Base-by-base conservation (phyloP, 2,888 invertebrate genomes). In the Zhengitettix transpicula region DNA sequence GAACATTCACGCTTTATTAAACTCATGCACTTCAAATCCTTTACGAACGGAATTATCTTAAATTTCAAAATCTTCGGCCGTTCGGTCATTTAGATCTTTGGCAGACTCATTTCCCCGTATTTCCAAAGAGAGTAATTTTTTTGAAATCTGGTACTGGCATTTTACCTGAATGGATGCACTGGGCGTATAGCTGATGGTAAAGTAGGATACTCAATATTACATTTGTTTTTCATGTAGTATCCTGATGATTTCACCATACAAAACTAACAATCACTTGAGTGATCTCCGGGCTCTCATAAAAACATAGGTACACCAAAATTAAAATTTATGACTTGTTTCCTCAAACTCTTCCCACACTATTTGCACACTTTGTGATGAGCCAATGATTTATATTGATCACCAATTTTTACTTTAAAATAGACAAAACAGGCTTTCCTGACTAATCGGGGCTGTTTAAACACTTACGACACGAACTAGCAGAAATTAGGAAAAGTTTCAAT, bases 221-320 rank as follows among this genome's bases (percentile, higher is more conserved):
- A 47, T 47, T 47, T n/a, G 2, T 47, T 1, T 47, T 47, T 47
- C 47, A 5, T 47, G 3, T 47, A 5, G 15, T 47, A 47, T 47
- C 47, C 47, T 47, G 47, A n/a, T n/a, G n/a, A 5, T 15, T 12
- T 15, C 8, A n/a, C 8, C 2, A 47, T 28, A 7, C 2, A 5
- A 28, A 28, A 47, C 3, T 47, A 5, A 47, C 47, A 47, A 57
- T 65, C 64, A 61, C 58, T 58, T 17, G 40, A 42, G 57, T 67
- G 64, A 61, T 66, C 61, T 64, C 61, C 64, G 12, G 58, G 61
- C 60, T 69, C 65, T 61, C 64, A 41, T 57, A 60, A 65, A 51
- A 64, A 55, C 65, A 65, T 65, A 15, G 65, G 65, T 57, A 58
- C 56, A 51, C 63, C 64, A n/a, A 61, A 66, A 66, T 59, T 17